Evolutionary conservation across 2,888 invertebrate genomes (phyloP), one percentile per base, ranked within the genome.

Genomic region (Prenolepis imparis): DNA sequence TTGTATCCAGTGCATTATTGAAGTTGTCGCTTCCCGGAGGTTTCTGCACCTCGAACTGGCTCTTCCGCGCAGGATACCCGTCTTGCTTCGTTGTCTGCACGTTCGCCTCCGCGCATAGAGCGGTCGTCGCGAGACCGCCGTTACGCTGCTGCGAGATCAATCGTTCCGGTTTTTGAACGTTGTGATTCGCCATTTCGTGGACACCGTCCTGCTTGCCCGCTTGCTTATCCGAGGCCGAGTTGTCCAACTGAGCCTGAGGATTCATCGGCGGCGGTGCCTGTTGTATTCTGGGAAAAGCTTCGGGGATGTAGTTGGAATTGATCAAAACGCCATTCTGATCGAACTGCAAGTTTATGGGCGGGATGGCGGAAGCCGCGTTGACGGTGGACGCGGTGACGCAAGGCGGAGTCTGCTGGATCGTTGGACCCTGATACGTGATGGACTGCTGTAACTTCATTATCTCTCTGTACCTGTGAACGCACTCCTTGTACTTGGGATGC

Each of bases 241-340:
- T 78, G 6, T 85, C 81, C 3, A 73, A 11, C 3, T 70, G 5
- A 28, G 73, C 81, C 1, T 84, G 75, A 39, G 88, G 59, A 84
- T 83, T n/a, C 11, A 77, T 18, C 2, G 18, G 48, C 2, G 18
- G 48, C n/a, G 48, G 52, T n/a, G 57, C 39, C 28, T 87, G 87
- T 21, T 84, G 87, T 6, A 84, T 15, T 4, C 88, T 89, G 0
- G 92, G 82, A 67, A 91, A 93, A 74, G 85, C 91, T 3, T 91
- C 87, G 0, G 93, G 86, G 3, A 93, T 84, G 55, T 92, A 93
- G 67, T 86, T 94, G 0, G 94, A 92, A 82, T 94, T 94, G 8
- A 94, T 93, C n/a, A 94, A 68, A 39, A 93, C 88, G 0, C 94
- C 94, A 67, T 94, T 94, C 18, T 94, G 94, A 88, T 94, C 94